Percentiles rank a stretch among this genome's conserved stretches.
Conservation (phyloP, 2,888 invertebrate genomes). For the Eretmocerus hayati region DNA sequence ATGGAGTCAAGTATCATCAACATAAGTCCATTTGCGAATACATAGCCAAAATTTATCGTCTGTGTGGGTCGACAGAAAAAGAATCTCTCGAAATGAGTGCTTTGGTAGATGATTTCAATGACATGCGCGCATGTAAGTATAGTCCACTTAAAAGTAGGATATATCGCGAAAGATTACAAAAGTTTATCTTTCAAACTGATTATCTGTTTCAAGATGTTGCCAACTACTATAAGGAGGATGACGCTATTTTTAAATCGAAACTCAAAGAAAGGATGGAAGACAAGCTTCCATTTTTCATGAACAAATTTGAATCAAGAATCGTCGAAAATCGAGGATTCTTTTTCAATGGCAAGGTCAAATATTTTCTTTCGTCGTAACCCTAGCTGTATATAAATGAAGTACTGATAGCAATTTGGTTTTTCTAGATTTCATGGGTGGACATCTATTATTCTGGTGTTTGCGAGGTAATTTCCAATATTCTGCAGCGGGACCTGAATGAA, state of each 20-base stretch:
- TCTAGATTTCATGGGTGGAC: conserved; percentile 49
- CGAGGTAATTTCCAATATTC: conserved; percentile 37
- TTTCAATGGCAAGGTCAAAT: conserved; percentile 38
- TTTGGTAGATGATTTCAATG: conserved; percentile 47
- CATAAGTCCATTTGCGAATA: conserved; percentile 52
- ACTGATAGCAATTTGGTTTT: no score
- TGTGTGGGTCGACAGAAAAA: conserved; percentile 49
- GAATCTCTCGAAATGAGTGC: conserved; percentile 50
- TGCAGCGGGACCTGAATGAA: conserved; percentile 38
- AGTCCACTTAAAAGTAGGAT: not conserved
- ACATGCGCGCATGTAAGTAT: conserved; percentile 49
- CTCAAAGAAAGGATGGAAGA: conserved; percentile 31
- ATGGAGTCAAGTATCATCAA: conserved; percentile 46
- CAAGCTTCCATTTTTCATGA: conserved; percentile 29
- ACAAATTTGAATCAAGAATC: conserved; percentile 34
- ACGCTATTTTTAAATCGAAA: conserved; percentile 29
- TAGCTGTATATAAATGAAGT: no score
- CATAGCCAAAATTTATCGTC: conserved; percentile 48
- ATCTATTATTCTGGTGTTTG: conserved; percentile 43
- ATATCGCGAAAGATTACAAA: not conserved
- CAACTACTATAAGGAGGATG: conserved; percentile 33
- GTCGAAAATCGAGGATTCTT: conserved; percentile 38
- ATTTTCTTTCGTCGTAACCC: no score
- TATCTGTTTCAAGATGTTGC: conserved; percentile 31
- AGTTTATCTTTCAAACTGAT: not conserved